These are phyloP conservation scores for Morelia viridis DNA, from an alignment of 2,797 vertebrate species.

Conservation along the genomic window DNA sequence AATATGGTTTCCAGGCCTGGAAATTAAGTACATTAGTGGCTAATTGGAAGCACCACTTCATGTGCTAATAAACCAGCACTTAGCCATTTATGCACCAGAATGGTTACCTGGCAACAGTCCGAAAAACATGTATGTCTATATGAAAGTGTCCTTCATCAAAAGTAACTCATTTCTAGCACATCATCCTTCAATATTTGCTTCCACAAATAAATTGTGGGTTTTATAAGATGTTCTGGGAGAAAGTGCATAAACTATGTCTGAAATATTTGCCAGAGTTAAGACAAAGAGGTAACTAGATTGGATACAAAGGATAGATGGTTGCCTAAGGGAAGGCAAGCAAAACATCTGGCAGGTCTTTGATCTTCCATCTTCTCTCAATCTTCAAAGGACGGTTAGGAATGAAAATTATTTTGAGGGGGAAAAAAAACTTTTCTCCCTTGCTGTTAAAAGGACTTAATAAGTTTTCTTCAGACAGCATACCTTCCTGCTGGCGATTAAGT, in stretches of 20 bases:
- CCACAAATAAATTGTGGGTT: neutral
- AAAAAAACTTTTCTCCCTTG: neutral
- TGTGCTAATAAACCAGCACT: conserved; percentile 14
- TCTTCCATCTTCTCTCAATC: neutral
- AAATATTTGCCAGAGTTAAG: neutral
- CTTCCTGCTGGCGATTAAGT: neutral
- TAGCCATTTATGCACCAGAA: neutral
- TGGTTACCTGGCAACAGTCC: conserved; percentile 27
- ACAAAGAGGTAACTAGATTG: neutral
- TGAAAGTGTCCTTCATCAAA: neutral
- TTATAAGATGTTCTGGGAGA: neutral
- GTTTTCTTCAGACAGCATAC: neutral
- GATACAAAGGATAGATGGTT: neutral
- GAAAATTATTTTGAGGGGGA: neutral
- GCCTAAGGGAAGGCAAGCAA: neutral
- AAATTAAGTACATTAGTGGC: neutral
- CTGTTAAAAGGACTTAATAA: neutral
- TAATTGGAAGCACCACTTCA: conserved; percentile 30
- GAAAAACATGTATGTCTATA: neutral
- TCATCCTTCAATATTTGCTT: neutral
- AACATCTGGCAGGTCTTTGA: neutral
- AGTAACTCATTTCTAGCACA: neutral
- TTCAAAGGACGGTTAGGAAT: neutral
- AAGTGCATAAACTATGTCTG: neutral
- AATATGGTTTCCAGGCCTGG: neutral